Percentiles rank a stretch among this genome's conserved stretches.
These are phyloP conservation scores for Diplosoma virens DNA, from an alignment of 23 tunicate genomes.

Conservation along the genomic window DNA sequence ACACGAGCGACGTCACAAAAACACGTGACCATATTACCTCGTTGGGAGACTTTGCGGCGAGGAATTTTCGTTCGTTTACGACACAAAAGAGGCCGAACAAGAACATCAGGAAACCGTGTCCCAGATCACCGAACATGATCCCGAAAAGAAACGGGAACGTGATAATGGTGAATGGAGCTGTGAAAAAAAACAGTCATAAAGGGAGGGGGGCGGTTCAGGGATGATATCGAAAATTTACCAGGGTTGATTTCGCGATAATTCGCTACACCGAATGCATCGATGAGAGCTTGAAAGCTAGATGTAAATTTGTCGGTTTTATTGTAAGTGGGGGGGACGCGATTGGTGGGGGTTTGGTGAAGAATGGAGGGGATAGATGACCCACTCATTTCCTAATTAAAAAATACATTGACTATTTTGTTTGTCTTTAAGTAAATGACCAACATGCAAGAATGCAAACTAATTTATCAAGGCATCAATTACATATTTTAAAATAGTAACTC, in stretches of 20 bases:
- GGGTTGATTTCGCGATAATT: slow-evolving; percentile 95
- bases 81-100: slow-evolving; percentile 70
- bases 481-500: no score
- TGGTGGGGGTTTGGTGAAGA: slow-evolving; percentile 65
- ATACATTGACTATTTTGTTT: no score
- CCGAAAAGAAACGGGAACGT: slow-evolving; percentile 96
- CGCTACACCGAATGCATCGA: slow-evolving; percentile 95
- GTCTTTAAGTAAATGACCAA: no score
- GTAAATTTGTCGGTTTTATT: slow-evolving; percentile 76
- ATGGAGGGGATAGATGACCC: slow-evolving; percentile 95
- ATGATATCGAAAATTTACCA: slow-evolving; percentile 25
- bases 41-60: slow-evolving; percentile 36
- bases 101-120: slow-evolving; percentile 90
- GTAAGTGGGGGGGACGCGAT: slow-evolving; percentile 79
- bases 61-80: slow-evolving; percentile 44
- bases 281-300: slow-evolving; percentile 72
- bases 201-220: not conserved
- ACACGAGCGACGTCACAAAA: not conserved
- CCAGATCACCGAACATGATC: slow-evolving; percentile 98
- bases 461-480: no score
- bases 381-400: slow-evolving; percentile 88
- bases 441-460: no score
- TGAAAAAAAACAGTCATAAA: not conserved
- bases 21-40: slow-evolving; percentile 31
- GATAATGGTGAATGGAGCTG: slow-evolving; percentile 94